These are phyloP conservation scores for Erannis defoliaria DNA, from an alignment of 2,888 invertebrate species.

Conservation along the genomic window DNA sequence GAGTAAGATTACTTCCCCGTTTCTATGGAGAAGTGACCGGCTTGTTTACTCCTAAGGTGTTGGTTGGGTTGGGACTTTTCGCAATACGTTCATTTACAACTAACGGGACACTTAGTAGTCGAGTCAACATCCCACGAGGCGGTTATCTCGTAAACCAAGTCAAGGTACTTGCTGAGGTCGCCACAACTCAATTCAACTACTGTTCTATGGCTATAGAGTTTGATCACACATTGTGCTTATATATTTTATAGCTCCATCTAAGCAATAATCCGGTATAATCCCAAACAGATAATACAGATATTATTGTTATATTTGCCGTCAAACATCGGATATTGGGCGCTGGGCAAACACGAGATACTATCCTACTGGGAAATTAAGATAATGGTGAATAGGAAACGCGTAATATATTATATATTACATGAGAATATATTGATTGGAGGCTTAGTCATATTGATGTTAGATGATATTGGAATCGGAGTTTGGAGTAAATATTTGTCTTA, in stretches of 20 bases:
- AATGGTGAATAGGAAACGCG: conserved; percentile 25
- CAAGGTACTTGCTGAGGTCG: too few species aligned
- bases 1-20: too few species aligned
- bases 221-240: too few species aligned
- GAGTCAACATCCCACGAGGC: too few species aligned
- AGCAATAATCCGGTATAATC: conserved; percentile 12
- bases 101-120: too few species aligned
- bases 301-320: conserved; percentile 26
- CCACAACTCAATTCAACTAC: too few species aligned
- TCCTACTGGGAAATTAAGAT: conserved; percentile 48
- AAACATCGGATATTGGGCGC: conserved; percentile 40
- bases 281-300: conserved; percentile 14
- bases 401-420: neutral
- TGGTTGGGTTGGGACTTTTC: too few species aligned
- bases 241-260: neutral
- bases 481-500: neutral
- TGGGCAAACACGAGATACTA: conserved; percentile 41
- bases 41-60: too few species aligned
- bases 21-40: too few species aligned
- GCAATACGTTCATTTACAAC: too few species aligned
- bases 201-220: too few species aligned
- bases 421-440: conserved; percentile 6
- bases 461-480: neutral
- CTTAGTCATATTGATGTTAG: neutral
- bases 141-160: too few species aligned